Evolutionary conservation across 2,888 invertebrate species (phyloP), one percentile per base, ranked within the genome.

Genomic region (Alcis repandata): DNA sequence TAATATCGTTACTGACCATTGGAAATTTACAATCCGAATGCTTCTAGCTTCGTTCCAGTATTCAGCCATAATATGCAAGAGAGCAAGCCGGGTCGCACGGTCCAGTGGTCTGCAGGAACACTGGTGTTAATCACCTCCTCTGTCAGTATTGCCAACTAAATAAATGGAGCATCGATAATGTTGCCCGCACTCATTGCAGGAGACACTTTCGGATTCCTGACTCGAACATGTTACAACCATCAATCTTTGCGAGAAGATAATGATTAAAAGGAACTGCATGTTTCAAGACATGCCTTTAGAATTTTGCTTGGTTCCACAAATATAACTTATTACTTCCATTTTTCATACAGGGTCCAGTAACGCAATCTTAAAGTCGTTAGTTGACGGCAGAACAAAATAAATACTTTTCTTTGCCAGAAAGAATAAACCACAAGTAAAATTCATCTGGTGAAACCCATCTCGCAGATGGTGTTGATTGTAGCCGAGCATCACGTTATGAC

Each of bases 91-190:
- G 19, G 13, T 19, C 11, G 45, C 13, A 19, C 45, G 80, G 76
- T 80, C 71, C 19, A 20, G 20, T 43, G 58, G 79, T n/a, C 69
- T 78, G 80, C 73, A 73, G 75, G 78, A 78, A 79, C 78, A 76
- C 68, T 62, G 54, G 49, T 68, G 73, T 83, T 82, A 83, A 77
- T 83, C 79, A 81, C 74, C 71, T 48, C 38, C 19, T 70, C 49
- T 73, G 70, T 68, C 70, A 69, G 69, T 71, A 67, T 68, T 80
- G 79, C 79, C 79, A 82, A 76, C 71, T 64, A 75, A 74, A 70
- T 78, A 75, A 79, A 79, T 77, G 73, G 70, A 67, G 71, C 75
- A 48, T 71, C 53, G 68, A 71, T 73, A 61, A 68, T 65, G 60
- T 63, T 59, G 54, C 49, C 54, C 33, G 27, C 36, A 27, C 53